Percentiles rank a stretch among this genome's conserved stretches.
phyloP scores from a whole-genome alignment of 2,797 vertebrate genomes.

The Propithecus deckenii region DNA sequence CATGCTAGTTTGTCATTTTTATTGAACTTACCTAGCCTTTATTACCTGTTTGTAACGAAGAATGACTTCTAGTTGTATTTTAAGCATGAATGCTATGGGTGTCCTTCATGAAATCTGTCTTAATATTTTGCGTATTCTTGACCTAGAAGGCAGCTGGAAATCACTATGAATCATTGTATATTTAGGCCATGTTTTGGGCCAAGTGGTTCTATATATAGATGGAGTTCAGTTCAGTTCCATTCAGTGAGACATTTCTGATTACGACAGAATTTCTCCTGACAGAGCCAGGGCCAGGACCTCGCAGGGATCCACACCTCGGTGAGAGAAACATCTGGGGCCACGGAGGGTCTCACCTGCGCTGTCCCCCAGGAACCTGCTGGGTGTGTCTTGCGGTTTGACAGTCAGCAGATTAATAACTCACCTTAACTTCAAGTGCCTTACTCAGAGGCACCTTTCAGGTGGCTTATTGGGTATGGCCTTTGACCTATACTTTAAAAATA shows the following conservation, averaged over 20 bases:
- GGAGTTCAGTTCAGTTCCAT: no score
- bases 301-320: accelerated
- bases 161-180: neutral
- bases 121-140: neutral
- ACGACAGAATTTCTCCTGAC: neutral
- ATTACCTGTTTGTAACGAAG: neutral
- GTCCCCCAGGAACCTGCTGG: accelerated
- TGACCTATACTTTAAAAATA: no score
- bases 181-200: neutral
- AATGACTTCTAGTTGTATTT: neutral
- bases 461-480: neutral
- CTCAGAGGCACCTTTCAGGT: neutral
- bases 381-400: no score
- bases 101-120: neutral
- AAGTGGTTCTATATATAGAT: no score
- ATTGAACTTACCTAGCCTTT: neutral
- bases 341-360: accelerated
- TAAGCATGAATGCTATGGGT: no score
- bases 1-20: no score
- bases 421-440: neutral
- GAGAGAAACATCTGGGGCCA: neutral
- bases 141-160: neutral
- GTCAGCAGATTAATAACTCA: no score
- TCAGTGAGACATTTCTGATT: accelerated
- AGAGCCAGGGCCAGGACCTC: neutral